These are phyloP conservation scores for Cavia porcellus DNA, from an alignment of 2,113 vertebrate species.

Conservation along the genomic window DNA sequence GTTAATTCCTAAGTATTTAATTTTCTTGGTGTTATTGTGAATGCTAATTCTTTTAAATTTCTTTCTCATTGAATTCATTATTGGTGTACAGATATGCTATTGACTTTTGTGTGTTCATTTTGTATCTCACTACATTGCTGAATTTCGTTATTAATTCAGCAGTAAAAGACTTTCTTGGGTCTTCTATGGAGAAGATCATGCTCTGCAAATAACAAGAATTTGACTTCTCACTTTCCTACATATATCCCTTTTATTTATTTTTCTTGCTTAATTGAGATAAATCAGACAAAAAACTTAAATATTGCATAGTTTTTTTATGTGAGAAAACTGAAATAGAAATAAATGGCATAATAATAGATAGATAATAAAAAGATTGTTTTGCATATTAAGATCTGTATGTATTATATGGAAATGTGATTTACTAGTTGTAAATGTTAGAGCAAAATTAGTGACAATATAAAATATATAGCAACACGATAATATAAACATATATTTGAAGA, in stretches of 20 bases:
- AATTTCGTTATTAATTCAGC: not conserved
- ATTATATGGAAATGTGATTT: not conserved
- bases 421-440: not conserved
- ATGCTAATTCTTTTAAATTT: not conserved
- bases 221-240: not conserved
- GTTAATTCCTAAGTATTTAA: not conserved
- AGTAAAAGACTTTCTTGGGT: not conserved
- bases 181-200: not conserved
- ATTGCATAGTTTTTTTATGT: not conserved
- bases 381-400: not conserved
- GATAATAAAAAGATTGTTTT: not conserved
- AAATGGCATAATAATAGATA: not conserved
- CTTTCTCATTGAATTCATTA: not conserved
- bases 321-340: not conserved
- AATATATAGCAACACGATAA: not conserved
- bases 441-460: not conserved
- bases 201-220: not conserved
- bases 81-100: not conserved
- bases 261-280: not conserved
- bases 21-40: not conserved
- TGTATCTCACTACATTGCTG: not conserved
- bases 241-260: not conserved
- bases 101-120: not conserved
- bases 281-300: not conserved
- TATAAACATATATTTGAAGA: not conserved